Conservation (phyloP, 2,888 invertebrate species). For the Heliconius aoede region DNA sequence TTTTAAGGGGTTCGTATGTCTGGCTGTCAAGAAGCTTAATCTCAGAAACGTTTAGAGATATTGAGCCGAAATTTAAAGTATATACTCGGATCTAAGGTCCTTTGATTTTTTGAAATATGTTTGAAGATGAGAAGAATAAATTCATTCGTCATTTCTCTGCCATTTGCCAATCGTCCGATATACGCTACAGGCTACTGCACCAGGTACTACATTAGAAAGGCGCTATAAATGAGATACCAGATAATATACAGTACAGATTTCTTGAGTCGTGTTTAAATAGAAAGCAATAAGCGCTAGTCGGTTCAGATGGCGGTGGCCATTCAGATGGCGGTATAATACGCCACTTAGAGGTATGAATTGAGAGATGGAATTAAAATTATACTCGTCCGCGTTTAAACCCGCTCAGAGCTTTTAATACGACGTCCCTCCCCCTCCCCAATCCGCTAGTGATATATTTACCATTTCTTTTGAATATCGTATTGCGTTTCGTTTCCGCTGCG, state of each 20-base stretch:
- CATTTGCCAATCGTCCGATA: not conserved
- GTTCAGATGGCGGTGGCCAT: conserved; percentile 22
- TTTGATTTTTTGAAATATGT: no score
- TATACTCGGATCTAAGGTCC: no score
- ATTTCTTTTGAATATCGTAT: conserved; percentile 55
- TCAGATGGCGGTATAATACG: conserved; percentile 19
- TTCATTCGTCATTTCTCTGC: conserved; percentile 2
- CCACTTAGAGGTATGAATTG: conserved; percentile 43
- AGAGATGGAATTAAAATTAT: conserved; percentile 45
- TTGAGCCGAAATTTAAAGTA: no score
- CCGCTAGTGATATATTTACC: conserved; percentile 54
- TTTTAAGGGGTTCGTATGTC: not conserved
- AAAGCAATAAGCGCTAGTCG: conserved; percentile 27
- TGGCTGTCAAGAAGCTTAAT: no score
- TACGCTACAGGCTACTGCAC: not conserved
- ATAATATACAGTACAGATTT: conserved; percentile 10
- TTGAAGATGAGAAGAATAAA: not conserved
- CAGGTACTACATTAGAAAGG: not conserved
- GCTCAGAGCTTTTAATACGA: conserved; percentile 40
- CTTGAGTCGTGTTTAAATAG: conserved; percentile 12
- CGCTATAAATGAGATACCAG: not conserved
- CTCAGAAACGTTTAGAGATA: no score
- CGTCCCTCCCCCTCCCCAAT: not conserved
- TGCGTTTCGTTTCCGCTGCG: conserved; percentile 54
- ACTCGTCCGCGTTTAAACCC: conserved; percentile 42